Conservation (phyloP, 2,888 invertebrate species). For the Limnephilus rhombicus region DNA sequence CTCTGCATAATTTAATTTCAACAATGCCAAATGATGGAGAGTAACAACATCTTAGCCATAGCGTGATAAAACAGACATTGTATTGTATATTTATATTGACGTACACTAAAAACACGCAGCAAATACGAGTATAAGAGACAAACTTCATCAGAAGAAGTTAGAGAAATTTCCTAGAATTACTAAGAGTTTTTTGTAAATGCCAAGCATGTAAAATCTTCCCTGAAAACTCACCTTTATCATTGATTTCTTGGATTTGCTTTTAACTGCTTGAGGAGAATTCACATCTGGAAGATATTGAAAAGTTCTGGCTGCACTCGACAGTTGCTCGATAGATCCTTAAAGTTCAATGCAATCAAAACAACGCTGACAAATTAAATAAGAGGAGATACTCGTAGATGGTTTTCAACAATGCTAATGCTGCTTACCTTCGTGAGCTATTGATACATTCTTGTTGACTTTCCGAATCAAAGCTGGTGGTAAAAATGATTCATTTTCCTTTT, state of each 20-base stretch:
- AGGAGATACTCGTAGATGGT: not conserved
- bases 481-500: conserved; percentile 62
- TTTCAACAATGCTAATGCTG: not conserved
- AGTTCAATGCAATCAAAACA: not conserved
- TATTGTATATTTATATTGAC: not conserved
- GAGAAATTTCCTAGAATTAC: not conserved
- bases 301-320: conserved; percentile 54
- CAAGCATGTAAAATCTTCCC: not conserved
- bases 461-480: conserved; percentile 60
- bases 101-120: not conserved
- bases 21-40: conserved; percentile 46
- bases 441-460: conserved; percentile 51
- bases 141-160: not conserved
- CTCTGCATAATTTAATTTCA: conserved; percentile 70
- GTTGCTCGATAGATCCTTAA: conserved; percentile 53
- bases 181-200: not conserved
- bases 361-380: not conserved
- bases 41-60: not conserved
- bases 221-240: conserved; percentile 58
- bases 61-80: not conserved
- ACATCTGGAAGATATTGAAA: conserved; percentile 65
- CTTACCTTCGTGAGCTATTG: conserved; percentile 54
- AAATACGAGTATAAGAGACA: not conserved
- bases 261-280: conserved; percentile 51
- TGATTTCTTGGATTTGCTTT: conserved; percentile 61